A percentile compares a stretch with the other conserved stretches of the same genome.
phyloP scores from a whole-genome alignment of 2,797 vertebrate genomes.

The Ambastaia sidthimunki region DNA sequence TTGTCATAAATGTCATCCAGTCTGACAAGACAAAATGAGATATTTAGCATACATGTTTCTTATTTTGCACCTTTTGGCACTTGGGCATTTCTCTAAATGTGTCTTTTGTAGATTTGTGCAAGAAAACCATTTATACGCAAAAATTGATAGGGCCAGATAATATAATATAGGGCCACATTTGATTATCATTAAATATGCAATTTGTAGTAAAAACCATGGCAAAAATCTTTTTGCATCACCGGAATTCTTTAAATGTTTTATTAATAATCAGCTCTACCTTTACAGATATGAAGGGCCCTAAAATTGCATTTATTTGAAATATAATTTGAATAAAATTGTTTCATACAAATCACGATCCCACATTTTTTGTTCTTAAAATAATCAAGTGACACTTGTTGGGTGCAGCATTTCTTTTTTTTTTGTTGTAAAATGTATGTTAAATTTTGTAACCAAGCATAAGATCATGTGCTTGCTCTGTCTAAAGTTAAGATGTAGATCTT shows the following conservation, averaged over 20 bases:
- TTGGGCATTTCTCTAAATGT: not conserved
- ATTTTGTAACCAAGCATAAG: not conserved
- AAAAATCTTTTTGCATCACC: not conserved
- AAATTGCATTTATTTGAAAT: no score
- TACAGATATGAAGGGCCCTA: not conserved
- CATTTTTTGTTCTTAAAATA: not conserved
- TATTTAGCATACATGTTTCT: not conserved
- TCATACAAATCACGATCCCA: not conserved
- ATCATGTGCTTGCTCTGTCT: not conserved
- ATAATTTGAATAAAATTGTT: not conserved
- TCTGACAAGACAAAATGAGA: not conserved
- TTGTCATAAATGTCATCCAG: no score
- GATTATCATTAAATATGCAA: not conserved
- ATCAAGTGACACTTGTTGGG: not conserved
- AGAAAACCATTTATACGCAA: not conserved
- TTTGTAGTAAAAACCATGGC: not conserved
- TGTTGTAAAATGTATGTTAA: not conserved
- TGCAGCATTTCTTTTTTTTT: not conserved
- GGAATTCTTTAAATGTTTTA: not conserved
- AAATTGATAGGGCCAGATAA: no score
- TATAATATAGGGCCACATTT: not conserved
- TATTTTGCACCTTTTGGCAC: not conserved
- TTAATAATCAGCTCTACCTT: not conserved
- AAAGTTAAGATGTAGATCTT: not conserved
- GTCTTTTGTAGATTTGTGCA: no score